Evolutionary conservation across 2,797 vertebrate species (phyloP), one percentile per base, ranked within the genome.

Genomic region (Sebastes matsubarae): DNA sequence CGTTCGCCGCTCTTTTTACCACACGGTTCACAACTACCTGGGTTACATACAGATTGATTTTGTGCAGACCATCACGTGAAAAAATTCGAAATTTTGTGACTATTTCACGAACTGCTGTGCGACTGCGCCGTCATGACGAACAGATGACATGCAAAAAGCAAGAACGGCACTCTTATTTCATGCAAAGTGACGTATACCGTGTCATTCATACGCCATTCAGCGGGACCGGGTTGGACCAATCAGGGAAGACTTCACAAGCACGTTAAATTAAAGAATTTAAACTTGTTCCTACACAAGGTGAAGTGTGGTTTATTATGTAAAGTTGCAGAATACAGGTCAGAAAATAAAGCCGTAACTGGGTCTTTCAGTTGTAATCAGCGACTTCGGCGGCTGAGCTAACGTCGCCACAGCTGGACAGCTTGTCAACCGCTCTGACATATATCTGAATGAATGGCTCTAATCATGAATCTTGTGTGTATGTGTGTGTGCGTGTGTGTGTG

Each of bases 401-500:
- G 68, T 77, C 14, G 12, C 81, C 93, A 84, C 94, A 94, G 88
- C 92, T 94, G 92, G 91, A 90, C 91, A 82, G 88, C 89, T 64
- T 93, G 94, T 92, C 93, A 89, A 85, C 69, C 79, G 79, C 83
- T 46, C 87, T 88, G 92, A 94, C 91, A 92, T 91, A 54, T 83
- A 92, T 93, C 83, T 89, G 90, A 91, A 89, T 81, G 89, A 93
- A 87, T 76, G 81, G 60, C 79, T 94, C 73, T 92, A 92, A 94
- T 92, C 90, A 91, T 25, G 74, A 81, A 30, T 83, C 77, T 68
- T 84, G 52, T 74, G 57, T 74, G 74, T 57, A 20, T 61, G 86
- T 68, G 60, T 65, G 73, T 50, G 77, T 79, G 79, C 4, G 11
- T 13, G 11, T 11, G 34, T 2, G 9, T 10, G 8, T 4, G 73